Evolutionary conservation across 1,140 invertebrate genomes (phyloP).

Genomic region (Tribolium castaneum): DNA sequence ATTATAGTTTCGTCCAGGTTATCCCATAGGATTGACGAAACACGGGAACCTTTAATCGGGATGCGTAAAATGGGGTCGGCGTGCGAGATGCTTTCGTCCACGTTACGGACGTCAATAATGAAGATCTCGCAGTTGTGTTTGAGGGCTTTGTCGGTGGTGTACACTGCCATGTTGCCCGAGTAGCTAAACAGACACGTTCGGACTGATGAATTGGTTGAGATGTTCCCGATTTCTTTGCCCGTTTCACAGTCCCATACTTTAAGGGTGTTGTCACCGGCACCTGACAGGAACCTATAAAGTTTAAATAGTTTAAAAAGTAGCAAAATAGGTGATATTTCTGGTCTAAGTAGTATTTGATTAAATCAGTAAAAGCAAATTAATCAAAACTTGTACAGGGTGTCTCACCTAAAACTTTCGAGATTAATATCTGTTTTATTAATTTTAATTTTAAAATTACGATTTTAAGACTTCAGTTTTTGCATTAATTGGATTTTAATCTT

Average conservation of each 20-base stretch:
- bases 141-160: constrained; percentile 93
- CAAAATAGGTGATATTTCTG: too few species aligned
- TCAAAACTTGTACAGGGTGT: too few species aligned
- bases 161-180: constrained; percentile 91
- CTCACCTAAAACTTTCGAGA: too few species aligned
- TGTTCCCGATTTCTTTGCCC: constrained; percentile 79
- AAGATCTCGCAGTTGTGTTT: constrained; percentile 90
- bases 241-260: constrained; percentile 90
- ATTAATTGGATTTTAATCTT: too few species aligned
- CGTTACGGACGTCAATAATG: constrained; percentile 82
- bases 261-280: constrained; percentile 91
- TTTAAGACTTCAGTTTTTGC: too few species aligned
- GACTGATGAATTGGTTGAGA: constrained; percentile 88
- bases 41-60: constrained; percentile 78
- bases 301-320: too few species aligned
- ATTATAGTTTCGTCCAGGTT: constrained; percentile 91
- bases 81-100: constrained; percentile 70
- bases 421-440: too few species aligned
- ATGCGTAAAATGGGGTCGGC: constrained; percentile 73
- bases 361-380: too few species aligned
- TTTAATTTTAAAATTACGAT: too few species aligned
- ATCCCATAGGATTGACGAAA: constrained; percentile 94
- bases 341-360: too few species aligned
- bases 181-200: constrained; percentile 93
- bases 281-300: constrained; percentile 93